phyloP scores from a whole-genome alignment of 2,113 vertebrate genomes.

The Brachionichthys hirsutus region DNA sequence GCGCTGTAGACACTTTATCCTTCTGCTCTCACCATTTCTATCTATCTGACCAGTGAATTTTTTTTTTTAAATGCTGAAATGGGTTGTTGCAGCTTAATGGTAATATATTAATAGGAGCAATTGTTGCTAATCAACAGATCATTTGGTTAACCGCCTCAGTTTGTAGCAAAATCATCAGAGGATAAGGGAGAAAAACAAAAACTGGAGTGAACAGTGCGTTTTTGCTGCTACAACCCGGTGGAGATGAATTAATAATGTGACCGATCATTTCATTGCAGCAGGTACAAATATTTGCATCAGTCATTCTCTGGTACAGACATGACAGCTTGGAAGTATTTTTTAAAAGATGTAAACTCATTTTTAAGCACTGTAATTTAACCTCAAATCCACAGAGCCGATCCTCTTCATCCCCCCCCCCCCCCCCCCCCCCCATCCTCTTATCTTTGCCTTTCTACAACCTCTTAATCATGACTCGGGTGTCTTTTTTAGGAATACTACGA shows the following conservation, averaged over 20 bases:
- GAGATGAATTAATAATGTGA: constrained; percentile 42
- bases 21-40: no score
- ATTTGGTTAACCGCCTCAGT: no score
- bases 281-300: constrained; percentile 23
- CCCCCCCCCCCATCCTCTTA: not conserved
- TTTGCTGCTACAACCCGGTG: constrained; percentile 2
- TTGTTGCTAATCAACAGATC: constrained; percentile 6
- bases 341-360: constrained; percentile 11
- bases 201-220: not conserved
- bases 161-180: no score
- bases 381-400: constrained; percentile 14
- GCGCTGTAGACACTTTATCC: no score
- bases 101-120: constrained; percentile 4
- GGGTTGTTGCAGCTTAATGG: not conserved
- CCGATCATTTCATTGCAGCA: constrained; percentile 34
- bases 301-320: not conserved
- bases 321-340: constrained; percentile 19
- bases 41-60: no score
- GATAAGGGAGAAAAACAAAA: not conserved
- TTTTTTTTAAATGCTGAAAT: no score
- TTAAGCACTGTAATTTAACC: constrained; percentile 4
- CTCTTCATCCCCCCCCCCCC: constrained; percentile 4
- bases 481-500: constrained; percentile 14
- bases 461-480: not conserved
- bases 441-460: constrained; percentile 17